Percentiles rank a stretch among this genome's conserved stretches.
Evolutionary conservation across 2,888 invertebrate species (phyloP).

Genomic region (Palloptera scutellata): DNA sequence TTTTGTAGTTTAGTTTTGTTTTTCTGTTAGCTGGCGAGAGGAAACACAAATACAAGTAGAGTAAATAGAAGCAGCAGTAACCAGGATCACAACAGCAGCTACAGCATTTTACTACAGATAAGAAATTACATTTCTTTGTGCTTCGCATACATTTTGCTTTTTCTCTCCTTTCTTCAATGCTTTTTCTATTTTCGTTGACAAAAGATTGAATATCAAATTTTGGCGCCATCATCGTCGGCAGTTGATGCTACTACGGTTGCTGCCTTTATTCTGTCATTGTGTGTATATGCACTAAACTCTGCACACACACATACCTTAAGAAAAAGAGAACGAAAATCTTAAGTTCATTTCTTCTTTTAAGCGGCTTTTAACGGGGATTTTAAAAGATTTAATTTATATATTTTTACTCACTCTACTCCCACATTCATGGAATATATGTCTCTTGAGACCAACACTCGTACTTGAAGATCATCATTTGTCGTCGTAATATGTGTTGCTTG

Average conservation of each 20-base stretch:
- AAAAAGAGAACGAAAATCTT: background rate
- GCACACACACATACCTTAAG: background rate
- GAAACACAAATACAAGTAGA: too few species aligned
- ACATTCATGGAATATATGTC: background rate
- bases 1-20: too few species aligned
- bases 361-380: conserved; percentile 26
- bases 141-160: background rate
- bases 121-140: conserved; percentile 9
- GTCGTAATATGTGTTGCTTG: background rate
- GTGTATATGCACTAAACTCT: background rate
- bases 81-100: background rate
- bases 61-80: background rate
- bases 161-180: background rate
- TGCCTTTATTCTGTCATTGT: background rate
- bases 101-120: background rate
- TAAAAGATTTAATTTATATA: conserved; percentile 9
- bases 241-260: background rate
- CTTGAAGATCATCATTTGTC: background rate
- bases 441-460: background rate
- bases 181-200: conserved; percentile 2
- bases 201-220: conserved; percentile 3
- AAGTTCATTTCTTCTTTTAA: conserved; percentile 28
- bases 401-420: too few species aligned
- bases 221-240: background rate
- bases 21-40: too few species aligned